Evolutionary conservation across 2,888 invertebrate species (phyloP), one percentile per base, ranked within the genome.

Genomic region (Diplolepis rosae): DNA sequence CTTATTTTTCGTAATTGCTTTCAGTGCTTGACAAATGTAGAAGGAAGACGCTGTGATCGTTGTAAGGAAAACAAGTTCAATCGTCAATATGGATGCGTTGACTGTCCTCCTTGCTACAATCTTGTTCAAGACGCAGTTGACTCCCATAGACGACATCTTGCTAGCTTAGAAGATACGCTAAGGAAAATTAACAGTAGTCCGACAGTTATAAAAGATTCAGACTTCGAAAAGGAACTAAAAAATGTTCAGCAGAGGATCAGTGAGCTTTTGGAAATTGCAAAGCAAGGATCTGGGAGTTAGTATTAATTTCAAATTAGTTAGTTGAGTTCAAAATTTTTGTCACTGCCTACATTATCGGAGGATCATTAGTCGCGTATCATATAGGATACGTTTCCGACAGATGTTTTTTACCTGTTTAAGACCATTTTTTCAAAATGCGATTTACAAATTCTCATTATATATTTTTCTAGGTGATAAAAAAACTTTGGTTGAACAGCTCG

Each of bases 41-140:
- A 98, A 88, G 99, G 99, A 1, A 90, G 95, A 35, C 93, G 94
- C 27, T 99, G 99, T 88, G 97, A 99, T 89, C 93, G 96, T 50
- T 99, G 99, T 88, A 96, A 97, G 90, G 99, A 99, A 88, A 99
- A 99, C 88, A 98, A 98, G 87, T 94, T 94, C 85, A 95, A 98
- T 86, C 93, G 97, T 28, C 95, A 96, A 76, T 93, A 94, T 70
- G 98, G 97, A 15, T 96, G 96, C 81, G 91, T 95, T 56, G 94
- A 96, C 84, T 99, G 99, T 87, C 97, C 97, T 0, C 93, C 95
- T 9, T 99, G 99, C 89, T 99, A 99, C 89, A 96, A 96, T 87
- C 91, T 99, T 9, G 97, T 99, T 0, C 95, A 96, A 85, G 94
- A 95, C 72, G 95, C 96, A 0, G 96, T 95, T 6, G 93, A 94